These are phyloP conservation scores for Bellardia bayeri DNA, from an alignment of 2,888 invertebrate species.

Conservation along the genomic window DNA sequence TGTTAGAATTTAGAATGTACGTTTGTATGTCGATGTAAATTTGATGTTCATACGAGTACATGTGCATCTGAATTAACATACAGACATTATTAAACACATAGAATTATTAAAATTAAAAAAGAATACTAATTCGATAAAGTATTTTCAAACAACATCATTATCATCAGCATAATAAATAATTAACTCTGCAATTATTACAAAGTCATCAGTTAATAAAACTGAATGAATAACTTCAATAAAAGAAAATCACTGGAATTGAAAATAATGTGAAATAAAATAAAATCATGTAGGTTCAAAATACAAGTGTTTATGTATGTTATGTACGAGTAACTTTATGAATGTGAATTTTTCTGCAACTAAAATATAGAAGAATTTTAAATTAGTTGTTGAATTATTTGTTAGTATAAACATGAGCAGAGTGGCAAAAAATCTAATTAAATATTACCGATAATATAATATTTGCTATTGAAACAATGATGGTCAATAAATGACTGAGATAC, in stretches of 20 bases:
- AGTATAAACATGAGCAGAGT: neutral
- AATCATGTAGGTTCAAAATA: neutral
- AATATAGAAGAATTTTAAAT: neutral
- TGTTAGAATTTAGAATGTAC: too few relatives aligned
- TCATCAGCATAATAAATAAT: constrained; percentile 19
- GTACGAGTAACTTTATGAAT: neutral
- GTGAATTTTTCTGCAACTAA: neutral
- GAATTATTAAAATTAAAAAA: neutral
- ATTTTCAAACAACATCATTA: neutral
- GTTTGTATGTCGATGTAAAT: too few relatives aligned
- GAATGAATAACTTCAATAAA: neutral
- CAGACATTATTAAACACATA: neutral
- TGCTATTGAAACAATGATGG: too few relatives aligned
- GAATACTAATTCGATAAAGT: constrained; percentile 20
- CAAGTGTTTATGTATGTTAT: neutral
- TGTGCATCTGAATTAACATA: neutral
- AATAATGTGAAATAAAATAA: neutral
- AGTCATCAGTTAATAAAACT: constrained; percentile 30
- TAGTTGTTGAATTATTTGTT: too few relatives aligned
- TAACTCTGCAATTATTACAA: constrained; percentile 28
- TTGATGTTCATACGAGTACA: too few relatives aligned
- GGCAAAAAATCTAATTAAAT: neutral
- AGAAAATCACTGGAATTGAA: neutral
- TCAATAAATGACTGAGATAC: too few relatives aligned
- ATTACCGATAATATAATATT: too few relatives aligned